phyloP scores from a whole-genome alignment of 2,888 invertebrate species.

The Drosophila buzzatii region DNA sequence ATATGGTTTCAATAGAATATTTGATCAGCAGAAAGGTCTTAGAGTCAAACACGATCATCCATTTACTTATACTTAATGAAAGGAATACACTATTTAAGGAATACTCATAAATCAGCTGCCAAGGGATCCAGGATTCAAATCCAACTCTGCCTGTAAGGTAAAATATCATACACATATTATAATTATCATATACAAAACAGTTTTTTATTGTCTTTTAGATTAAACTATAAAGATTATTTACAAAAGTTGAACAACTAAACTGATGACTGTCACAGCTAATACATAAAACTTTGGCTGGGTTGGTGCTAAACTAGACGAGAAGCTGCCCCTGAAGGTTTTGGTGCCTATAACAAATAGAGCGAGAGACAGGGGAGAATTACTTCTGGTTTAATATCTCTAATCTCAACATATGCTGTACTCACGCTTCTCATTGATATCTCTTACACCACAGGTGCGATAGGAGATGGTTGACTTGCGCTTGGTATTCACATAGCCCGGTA shows the following conservation, averaged over 20 bases:
- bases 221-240: slow-evolving; percentile 18
- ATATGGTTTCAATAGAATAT: not conserved
- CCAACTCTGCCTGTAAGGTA: too few relatives aligned
- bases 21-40: not conserved
- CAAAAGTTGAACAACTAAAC: slow-evolving; percentile 36
- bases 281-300: slow-evolving; percentile 58
- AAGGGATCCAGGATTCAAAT: too few relatives aligned
- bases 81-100: not conserved
- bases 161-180: not conserved
- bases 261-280: slow-evolving; percentile 61
- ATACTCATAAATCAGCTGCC: too few relatives aligned
- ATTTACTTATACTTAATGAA: not conserved
- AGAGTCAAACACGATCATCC: not conserved
- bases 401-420: slow-evolving; percentile 30
- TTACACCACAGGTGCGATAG: slow-evolving; percentile 91
- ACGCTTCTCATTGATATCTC: slow-evolving; percentile 91
- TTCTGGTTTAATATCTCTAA: not conserved
- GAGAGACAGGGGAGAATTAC: not conserved
- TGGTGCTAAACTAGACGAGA: slow-evolving; percentile 54
- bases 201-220: not conserved
- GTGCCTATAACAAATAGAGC: slow-evolving; percentile 49
- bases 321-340: slow-evolving; percentile 62
- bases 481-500: slow-evolving; percentile 90
- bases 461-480: slow-evolving; percentile 90
- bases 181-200: slow-evolving; percentile 1